Base-by-base conservation (phyloP, 2,797 vertebrate species). In the Taeniopygia guttata region DNA sequence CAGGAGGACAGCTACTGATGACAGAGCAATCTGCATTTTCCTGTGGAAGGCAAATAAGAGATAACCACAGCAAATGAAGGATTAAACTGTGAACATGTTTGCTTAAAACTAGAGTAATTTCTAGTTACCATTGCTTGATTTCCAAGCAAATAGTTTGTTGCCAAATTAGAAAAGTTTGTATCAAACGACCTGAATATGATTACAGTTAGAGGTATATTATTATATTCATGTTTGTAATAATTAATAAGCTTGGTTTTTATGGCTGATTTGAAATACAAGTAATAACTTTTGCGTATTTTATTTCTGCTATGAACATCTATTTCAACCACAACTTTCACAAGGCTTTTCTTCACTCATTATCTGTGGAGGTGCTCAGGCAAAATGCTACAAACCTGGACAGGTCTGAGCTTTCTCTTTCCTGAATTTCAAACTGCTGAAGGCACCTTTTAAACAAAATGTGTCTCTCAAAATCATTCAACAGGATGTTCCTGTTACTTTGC, bases 331-430 rank as follows among this genome's bases (percentile, higher is more conserved):
- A 26, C 32, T 96, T 95, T 96, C 95, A 94, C 38, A 95, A 55
- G 90, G 87, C 86, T 97, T 96, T 93, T 83, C 89, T 89, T 42
- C 19, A 11, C 13, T 79, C 29, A 59, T 91, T 84, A 97, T 96
- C 95, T 95, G 90, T 85, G 87, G 91, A 97, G 95, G 80, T 92
- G 83, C 89, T 87, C 38, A 87, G 94, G 97, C 96, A 92, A 94
- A 96, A 88, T 73, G 59, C 84, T 92, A 80, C 96, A 97, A 96
- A 96, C 51, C 48, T 72, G 96, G 97, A 96, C 97, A 97, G 89
- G 96, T 95, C 67, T 75, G 96, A 96, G 94, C 72, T 78, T 97
- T 96, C 90, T 90, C 52, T 91, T 84, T 79, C 62, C 76, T 12
- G 7, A 72, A 89, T 97, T 98, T 96, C 95, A 95, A 96, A 83